Conservation (phyloP, 2,797 vertebrate species). For the Erethizon dorsatum region DNA sequence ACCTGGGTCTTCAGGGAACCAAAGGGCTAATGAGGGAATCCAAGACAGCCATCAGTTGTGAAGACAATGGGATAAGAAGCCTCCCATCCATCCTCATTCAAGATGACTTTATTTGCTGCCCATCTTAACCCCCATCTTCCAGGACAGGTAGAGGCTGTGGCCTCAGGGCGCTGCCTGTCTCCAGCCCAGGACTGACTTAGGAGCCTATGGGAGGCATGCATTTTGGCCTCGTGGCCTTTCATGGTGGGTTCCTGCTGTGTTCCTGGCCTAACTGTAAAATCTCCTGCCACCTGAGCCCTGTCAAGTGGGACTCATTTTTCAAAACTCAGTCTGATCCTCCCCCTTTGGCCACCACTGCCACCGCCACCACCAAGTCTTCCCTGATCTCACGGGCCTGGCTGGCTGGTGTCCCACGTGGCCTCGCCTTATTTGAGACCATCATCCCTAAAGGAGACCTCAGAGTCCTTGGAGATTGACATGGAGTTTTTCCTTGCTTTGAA, state of each 20-base stretch:
- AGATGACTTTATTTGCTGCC: neutral
- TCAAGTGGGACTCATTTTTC: neutral
- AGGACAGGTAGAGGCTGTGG: neutral
- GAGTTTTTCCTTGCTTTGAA: neutral
- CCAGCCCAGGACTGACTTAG: neutral
- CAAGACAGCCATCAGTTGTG: rapidly evolving
- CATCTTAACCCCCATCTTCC: neutral
- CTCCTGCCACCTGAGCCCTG: neutral
- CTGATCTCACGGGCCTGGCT: neutral
- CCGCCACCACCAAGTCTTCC: neutral
- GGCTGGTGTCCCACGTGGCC: neutral
- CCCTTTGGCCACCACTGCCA: neutral
- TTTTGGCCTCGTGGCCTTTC: too few species aligned
- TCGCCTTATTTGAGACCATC: neutral
- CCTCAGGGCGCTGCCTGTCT: neutral
- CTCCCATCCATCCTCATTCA: neutral
- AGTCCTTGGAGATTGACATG: neutral
- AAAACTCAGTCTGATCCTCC: neutral
- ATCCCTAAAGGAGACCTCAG: neutral
- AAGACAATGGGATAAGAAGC: neutral
- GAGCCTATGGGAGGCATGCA: neutral
- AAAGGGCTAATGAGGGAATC: neutral
- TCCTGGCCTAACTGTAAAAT: neutral
- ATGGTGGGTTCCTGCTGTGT: neutral
- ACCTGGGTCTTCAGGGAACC: neutral